Conservation (phyloP, 2,113 vertebrate species). For the Neogale vison region DNA sequence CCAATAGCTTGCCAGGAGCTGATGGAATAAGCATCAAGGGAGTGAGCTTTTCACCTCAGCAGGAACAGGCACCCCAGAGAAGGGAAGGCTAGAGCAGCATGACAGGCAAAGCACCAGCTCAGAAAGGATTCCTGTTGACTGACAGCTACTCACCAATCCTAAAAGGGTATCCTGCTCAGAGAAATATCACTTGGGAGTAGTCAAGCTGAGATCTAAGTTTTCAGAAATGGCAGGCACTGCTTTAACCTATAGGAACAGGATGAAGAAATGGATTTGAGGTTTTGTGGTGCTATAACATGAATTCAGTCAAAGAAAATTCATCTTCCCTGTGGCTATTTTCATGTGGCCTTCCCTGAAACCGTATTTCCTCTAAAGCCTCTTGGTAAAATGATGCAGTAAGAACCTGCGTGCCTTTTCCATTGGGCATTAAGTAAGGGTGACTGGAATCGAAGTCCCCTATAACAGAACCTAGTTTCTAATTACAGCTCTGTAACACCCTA, state of each 20-base stretch:
- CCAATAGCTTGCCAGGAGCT: background rate
- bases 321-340: background rate
- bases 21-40: background rate
- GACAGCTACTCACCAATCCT: background rate
- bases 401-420: background rate
- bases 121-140: background rate
- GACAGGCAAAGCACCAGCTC: background rate
- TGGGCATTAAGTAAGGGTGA: background rate
- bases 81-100: rapidly evolving
- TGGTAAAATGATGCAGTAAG: background rate
- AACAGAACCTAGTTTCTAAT: background rate
- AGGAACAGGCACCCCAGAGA: background rate
- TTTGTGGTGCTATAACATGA: background rate
- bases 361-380: background rate
- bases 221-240: background rate
- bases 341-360: background rate
- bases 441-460: background rate
- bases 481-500: background rate
- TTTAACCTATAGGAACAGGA: background rate
- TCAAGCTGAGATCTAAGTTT: background rate
- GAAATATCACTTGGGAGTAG: background rate
- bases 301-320: background rate
- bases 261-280: background rate
- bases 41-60: background rate
- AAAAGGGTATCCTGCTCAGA: background rate